A percentile compares a stretch with the other conserved stretches of the same genome.
Conservation (phyloP, 2,113 vertebrate species). For the Capreolus pygargus region DNA sequence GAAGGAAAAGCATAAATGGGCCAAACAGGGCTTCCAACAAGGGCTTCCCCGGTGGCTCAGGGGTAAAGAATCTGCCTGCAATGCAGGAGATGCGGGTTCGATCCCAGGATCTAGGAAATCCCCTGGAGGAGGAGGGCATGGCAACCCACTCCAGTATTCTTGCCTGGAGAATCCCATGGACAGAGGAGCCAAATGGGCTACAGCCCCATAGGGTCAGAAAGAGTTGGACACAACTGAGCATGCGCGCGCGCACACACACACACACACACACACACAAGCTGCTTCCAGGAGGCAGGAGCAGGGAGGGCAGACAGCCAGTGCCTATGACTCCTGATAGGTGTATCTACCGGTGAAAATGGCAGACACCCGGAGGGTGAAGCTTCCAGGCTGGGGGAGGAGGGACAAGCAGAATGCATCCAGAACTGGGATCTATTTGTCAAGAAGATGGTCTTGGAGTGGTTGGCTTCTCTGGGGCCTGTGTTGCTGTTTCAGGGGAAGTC, state of each 20-base stretch:
- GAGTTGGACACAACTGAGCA: not conserved
- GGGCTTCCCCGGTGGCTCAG: not conserved
- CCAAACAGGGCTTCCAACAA: rapidly evolving
- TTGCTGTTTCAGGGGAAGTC: not conserved
- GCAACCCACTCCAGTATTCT: not conserved
- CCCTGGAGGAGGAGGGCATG: not conserved
- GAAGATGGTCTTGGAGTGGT: not conserved
- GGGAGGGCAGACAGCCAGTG: not conserved
- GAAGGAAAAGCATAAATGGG: not conserved
- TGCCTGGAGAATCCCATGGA: not conserved
- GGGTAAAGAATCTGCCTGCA: not conserved
- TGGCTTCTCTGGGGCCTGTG: not conserved
- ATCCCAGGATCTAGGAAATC: not conserved
- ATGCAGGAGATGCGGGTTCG: rapidly evolving
- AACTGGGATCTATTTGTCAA: not conserved
- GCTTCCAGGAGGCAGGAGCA: not conserved
- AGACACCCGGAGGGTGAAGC: not conserved
- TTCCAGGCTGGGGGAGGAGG: rapidly evolving
- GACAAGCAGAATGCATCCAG: not conserved
- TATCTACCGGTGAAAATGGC: not conserved
- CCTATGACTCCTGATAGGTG: not conserved
- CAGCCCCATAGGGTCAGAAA: not conserved
- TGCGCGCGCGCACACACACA: rapidly evolving
- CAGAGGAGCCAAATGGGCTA: not conserved
- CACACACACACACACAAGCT: rapidly evolving